phyloP scores from a whole-genome alignment of 2,113 vertebrate species.

The Kobus ellipsiprymnus region DNA sequence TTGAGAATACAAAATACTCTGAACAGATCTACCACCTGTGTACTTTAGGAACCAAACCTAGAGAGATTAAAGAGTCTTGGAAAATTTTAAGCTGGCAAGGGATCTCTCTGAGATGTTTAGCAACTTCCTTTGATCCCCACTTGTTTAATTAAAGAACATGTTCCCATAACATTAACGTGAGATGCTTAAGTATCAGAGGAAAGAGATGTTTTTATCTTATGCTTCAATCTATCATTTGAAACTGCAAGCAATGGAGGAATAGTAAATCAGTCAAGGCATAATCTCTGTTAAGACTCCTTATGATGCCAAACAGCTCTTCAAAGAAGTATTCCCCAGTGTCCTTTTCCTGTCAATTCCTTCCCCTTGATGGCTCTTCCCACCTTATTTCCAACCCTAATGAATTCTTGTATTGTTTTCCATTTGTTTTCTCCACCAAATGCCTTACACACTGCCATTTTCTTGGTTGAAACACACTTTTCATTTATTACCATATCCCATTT shows the following conservation, averaged over 20 bases:
- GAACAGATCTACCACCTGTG: neutral
- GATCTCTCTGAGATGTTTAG: slow-evolving; percentile 24
- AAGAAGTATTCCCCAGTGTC: neutral
- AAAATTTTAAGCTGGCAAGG: neutral
- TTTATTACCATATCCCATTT: neutral
- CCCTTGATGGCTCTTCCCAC: neutral
- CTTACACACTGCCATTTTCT: neutral
- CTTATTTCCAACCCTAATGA: neutral
- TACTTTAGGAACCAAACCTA: neutral
- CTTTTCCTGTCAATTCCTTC: neutral
- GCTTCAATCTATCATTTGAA: slow-evolving; percentile 38
- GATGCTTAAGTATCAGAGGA: slow-evolving; percentile 43
- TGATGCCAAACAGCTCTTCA: slow-evolving; percentile 17
- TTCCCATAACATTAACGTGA: slow-evolving; percentile 31
- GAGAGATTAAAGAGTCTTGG: slow-evolving; percentile 41
- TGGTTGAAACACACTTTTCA: neutral
- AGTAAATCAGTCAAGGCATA: neutral
- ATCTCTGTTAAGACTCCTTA: neutral
- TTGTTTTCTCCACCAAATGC: neutral
- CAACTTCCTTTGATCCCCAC: slow-evolving; percentile 34
- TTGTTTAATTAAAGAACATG: slow-evolving; percentile 55
- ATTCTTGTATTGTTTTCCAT: neutral
- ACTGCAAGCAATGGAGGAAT: neutral
- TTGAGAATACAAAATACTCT: neutral
- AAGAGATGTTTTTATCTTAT: neutral